These are phyloP conservation scores for Sapajus apella DNA, from an alignment of 2,113 vertebrate genomes.

Conservation along the genomic window DNA sequence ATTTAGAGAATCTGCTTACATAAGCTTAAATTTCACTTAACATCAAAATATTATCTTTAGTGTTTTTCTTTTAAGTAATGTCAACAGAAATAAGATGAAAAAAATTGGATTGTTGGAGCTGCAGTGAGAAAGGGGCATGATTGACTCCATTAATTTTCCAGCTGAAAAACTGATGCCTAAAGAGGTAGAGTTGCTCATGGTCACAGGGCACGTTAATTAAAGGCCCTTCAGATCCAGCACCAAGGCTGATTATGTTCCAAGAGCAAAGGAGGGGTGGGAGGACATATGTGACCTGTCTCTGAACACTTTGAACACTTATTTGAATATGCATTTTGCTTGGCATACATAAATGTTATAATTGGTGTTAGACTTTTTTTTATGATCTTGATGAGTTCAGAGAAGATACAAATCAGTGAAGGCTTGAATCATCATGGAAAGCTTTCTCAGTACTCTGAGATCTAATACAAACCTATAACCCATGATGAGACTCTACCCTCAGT, in stretches of 20 bases:
- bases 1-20: conserved; percentile 55
- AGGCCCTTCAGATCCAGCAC: neutral
- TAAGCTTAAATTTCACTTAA: conserved; percentile 49
- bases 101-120: neutral
- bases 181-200: neutral
- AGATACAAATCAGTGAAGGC: neutral
- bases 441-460: neutral
- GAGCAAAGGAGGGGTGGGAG: neutral
- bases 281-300: neutral
- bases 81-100: conserved; percentile 9
- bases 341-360: neutral
- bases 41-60: neutral
- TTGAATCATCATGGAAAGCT: neutral
- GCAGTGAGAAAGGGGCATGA: neutral
- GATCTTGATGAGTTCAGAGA: neutral
- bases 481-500: neutral
- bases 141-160: neutral
- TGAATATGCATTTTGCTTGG: neutral
- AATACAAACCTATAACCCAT: neutral
- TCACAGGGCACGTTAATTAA: neutral
- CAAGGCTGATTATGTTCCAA: neutral
- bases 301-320: neutral
- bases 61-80: conserved; percentile 38
- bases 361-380: neutral
- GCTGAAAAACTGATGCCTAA: neutral